Percentiles rank a stretch among this genome's conserved stretches.
Evolutionary conservation across 2,113 vertebrate species (phyloP).

Genomic region (Petroica traversi): DNA sequence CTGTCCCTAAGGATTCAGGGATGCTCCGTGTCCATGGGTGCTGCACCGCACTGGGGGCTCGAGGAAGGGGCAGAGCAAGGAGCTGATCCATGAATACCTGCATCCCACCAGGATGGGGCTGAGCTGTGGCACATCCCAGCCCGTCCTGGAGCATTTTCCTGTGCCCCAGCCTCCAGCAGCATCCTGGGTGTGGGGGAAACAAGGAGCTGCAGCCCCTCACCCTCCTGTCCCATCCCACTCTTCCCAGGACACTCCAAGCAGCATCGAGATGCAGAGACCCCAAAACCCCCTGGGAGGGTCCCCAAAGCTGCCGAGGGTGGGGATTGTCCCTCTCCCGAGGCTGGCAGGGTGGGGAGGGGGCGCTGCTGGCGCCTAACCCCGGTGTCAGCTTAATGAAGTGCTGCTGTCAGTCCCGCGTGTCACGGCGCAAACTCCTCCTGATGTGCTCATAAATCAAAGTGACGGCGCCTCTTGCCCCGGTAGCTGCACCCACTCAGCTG

Average conservation of each 20-base stretch:
- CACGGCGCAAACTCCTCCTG: conserved; percentile 89
- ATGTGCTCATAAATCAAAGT: conserved; percentile 97
- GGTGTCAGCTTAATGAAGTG: conserved; percentile 91
- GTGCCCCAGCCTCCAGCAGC: neutral
- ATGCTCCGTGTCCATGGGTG: fast-evolving
- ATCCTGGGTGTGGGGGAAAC: neutral
- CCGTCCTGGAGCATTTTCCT: neutral
- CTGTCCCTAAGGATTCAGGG: neutral
- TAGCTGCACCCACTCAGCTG: conserved; percentile 90
- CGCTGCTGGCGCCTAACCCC: conserved; percentile 54
- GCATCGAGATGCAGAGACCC: neutral
- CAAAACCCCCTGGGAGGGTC: neutral
- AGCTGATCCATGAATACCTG: neutral
- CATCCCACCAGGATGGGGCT: neutral
- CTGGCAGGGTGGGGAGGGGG: neutral
- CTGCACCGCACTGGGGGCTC: too few species aligned
- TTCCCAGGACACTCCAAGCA: neutral
- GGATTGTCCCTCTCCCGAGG: neutral
- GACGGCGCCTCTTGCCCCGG: conserved; percentile 86
- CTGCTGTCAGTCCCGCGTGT: conserved; percentile 87
- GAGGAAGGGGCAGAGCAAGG: neutral
- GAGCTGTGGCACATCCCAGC: neutral
- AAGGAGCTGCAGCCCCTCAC: neutral
- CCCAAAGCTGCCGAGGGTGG: neutral
- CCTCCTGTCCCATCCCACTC: neutral